Conservation (phyloP, 2,888 invertebrate genomes). For the Tricholauxania praeusta region DNA sequence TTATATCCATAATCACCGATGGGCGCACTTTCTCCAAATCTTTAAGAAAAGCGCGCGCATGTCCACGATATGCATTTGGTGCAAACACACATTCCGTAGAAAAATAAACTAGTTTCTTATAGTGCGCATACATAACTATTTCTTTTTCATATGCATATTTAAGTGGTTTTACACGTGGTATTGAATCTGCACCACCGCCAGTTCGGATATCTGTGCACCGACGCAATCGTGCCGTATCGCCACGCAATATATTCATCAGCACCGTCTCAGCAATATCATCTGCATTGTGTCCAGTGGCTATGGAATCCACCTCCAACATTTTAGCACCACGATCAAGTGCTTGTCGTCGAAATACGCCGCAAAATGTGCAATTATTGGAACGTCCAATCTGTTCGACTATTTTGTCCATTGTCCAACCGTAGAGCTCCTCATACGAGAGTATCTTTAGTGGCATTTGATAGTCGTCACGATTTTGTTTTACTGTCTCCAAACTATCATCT, state of each 20-base stretch:
- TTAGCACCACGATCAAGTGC: conserved; percentile 96
- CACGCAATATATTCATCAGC: conserved; percentile 96
- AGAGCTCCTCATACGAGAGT: conserved; percentile 95
- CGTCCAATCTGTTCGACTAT: conserved; percentile 88
- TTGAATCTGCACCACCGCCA: conserved; percentile 78
- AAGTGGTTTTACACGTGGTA: conserved; percentile 94
- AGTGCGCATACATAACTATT: conserved; percentile 99
- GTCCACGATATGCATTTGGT: conserved; percentile 96
- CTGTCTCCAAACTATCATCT: conserved; percentile 97
- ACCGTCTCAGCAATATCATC: conserved; percentile 99
- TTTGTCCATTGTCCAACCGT: conserved; percentile 99
- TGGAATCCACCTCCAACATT: conserved; percentile 87
- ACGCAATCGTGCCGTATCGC: conserved; percentile 93
- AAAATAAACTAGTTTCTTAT: conserved; percentile 95
- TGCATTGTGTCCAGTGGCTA: conserved; percentile 97
- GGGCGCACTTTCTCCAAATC: conserved; percentile 95
- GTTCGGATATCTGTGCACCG: conserved; percentile 93
- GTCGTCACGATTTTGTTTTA: conserved; percentile 93
- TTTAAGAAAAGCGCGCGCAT: conserved; percentile 90
- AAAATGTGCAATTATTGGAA: conserved; percentile 97
- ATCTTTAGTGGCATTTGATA: conserved; percentile 95
- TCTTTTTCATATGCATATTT: conserved; percentile 99
- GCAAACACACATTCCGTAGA: conserved; percentile 99
- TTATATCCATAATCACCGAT: conserved; percentile 91
- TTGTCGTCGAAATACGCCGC: conserved; percentile 95